Conservation (phyloP, 2,113 vertebrate genomes). For the Pyrgilauda ruficollis region DNA sequence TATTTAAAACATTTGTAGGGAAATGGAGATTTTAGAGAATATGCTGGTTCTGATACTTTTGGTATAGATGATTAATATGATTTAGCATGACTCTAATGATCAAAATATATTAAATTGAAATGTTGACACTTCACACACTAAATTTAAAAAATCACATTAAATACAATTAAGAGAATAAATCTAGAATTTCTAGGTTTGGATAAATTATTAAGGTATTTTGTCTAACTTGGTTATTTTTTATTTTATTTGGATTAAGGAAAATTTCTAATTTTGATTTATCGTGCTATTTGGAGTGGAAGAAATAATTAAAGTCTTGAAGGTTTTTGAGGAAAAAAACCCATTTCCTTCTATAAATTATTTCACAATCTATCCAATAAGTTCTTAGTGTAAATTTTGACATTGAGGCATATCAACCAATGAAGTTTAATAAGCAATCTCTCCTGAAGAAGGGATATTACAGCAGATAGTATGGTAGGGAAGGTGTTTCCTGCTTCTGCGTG, state of each 20-base stretch:
- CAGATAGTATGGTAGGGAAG: neutral
- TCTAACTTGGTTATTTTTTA: neutral
- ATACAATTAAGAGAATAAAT: neutral
- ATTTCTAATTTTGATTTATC: neutral
- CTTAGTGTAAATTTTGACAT: neutral
- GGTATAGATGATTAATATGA: too few relatives aligned
- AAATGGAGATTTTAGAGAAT: neutral
- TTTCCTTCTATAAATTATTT: neutral
- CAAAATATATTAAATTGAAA: neutral
- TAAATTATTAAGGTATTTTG: neutral
- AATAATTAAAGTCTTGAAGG: neutral
- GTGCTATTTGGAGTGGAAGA: neutral
- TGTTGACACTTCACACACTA: neutral
- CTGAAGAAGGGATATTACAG: neutral
- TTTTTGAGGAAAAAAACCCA: accelerated
- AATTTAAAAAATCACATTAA: neutral
- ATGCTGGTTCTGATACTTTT: neutral
- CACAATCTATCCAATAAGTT: neutral
- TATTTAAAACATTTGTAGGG: neutral
- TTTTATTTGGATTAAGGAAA: neutral
- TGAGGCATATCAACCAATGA: neutral
- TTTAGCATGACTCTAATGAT: neutral
- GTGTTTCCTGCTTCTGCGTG: neutral
- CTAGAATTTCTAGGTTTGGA: neutral
- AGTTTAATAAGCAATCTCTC: neutral